Evolutionary conservation across 2,888 invertebrate species (phyloP).

Genomic region (Eristalis tenax): DNA sequence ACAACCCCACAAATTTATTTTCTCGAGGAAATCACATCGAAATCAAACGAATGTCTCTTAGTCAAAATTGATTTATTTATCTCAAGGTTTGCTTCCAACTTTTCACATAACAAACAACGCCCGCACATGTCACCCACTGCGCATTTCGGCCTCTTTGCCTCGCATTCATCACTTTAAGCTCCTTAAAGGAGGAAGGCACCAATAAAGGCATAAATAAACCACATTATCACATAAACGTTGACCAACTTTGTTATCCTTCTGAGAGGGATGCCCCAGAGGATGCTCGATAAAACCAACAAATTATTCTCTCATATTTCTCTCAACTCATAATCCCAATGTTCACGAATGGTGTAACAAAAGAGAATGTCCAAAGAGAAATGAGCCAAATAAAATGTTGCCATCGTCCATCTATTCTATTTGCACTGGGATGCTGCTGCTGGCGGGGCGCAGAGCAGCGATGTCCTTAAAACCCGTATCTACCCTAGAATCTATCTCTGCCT

Average conservation of each 20-base stretch:
- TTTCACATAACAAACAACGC: not conserved
- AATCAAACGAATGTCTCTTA: not conserved
- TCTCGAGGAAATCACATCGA: not conserved
- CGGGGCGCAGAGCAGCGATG: not conserved
- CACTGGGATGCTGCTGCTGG: constrained; percentile 1
- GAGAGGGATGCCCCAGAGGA: not conserved
- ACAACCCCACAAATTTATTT: not conserved
- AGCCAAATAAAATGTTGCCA: constrained; percentile 12
- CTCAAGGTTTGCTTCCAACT: not conserved
- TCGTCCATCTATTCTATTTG: not conserved
- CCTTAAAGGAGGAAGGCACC: not conserved
- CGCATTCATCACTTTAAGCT: not conserved
- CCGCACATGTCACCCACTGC: not conserved
- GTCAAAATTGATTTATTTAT: not conserved
- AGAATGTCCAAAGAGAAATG: constrained; percentile 24
- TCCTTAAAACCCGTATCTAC: not conserved
- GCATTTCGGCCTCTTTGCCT: not conserved
- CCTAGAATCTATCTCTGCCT: not conserved
- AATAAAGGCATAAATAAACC: constrained; percentile 8
- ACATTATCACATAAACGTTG: constrained; percentile 15
- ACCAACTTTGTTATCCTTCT: constrained; percentile 20
- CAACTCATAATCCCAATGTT: constrained; percentile 26
- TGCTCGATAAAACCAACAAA: constrained; percentile 25
- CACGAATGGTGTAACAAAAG: constrained; percentile 6
- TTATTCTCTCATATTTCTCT: constrained; percentile 24